Percentiles rank a stretch among this genome's conserved stretches.
These are phyloP conservation scores for Drosophila multiciliata DNA, from an alignment of 2,888 invertebrate genomes.

Conservation along the genomic window DNA sequence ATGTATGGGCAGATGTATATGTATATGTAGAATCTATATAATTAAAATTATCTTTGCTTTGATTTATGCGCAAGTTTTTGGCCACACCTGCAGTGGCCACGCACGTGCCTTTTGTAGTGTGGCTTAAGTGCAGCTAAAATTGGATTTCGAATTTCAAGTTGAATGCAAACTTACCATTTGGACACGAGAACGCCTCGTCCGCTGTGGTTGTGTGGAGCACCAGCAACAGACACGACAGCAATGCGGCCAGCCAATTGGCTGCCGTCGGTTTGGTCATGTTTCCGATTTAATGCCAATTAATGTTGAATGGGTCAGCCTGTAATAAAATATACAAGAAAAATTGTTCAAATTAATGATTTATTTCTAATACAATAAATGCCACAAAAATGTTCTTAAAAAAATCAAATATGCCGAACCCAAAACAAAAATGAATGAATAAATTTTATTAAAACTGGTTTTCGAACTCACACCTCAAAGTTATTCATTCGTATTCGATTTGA, in stretches of 20 bases:
- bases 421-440: conserved; percentile 19
- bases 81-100: conserved; percentile 68
- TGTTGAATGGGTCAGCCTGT: conserved; percentile 61
- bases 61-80: conserved; percentile 59
- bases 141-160: conserved; percentile 52
- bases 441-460: conserved; percentile 47
- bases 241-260: conserved; percentile 85
- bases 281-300: conserved; percentile 70
- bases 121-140: conserved; percentile 38
- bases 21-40: conserved; percentile 31
- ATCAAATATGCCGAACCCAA: conserved; percentile 3
- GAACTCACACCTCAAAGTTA: conserved; percentile 54
- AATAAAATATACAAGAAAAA: conserved; percentile 32
- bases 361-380: conserved; percentile 40
- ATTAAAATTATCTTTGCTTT: conserved; percentile 61
- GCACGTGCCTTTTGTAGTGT: conserved; percentile 60
- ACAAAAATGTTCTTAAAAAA: conserved; percentile 23
- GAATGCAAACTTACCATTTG: conserved; percentile 83
- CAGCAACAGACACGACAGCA: conserved; percentile 72
- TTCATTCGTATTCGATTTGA: conserved; percentile 40
- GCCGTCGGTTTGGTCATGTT: conserved; percentile 84
- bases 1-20: conserved; percentile 1
- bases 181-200: conserved; percentile 85
- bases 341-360: conserved; percentile 34
- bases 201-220: conserved; percentile 61